Percentiles rank a stretch among this genome's conserved stretches.
Conservation (phyloP, 2,888 invertebrate genomes). For the Stomorhina lunata region DNA sequence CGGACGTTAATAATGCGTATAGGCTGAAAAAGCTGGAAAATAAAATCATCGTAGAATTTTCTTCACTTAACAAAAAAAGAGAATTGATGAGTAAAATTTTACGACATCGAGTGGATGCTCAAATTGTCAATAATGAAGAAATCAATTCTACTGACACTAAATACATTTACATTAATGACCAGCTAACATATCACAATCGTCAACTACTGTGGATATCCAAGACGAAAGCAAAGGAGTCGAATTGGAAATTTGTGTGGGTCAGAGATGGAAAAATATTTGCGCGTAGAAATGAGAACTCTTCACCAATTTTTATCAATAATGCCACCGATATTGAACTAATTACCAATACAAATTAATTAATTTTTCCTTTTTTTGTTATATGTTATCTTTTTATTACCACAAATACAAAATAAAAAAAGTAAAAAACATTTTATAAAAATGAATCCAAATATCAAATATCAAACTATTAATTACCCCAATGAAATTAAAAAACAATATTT, state of each 20-base stretch:
- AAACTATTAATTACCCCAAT: neutral
- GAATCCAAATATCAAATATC: neutral
- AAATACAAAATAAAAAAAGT: too few species aligned
- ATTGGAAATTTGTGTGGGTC: slow-evolving; percentile 3
- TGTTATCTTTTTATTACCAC: too few species aligned
- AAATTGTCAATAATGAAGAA: neutral
- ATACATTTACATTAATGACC: too few species aligned
- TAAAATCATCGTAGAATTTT: neutral
- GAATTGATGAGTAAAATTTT: neutral
- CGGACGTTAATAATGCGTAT: neutral
- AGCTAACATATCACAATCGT: neutral
- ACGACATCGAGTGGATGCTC: neutral
- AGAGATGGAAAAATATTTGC: slow-evolving; percentile 1
- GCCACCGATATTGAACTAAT: neutral
- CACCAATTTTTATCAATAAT: neutral
- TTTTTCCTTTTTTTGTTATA: too few species aligned
- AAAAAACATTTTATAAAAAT: too few species aligned
- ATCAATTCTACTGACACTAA: neutral
- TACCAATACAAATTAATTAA: neutral
- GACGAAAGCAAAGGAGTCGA: neutral
- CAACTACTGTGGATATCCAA: neutral
- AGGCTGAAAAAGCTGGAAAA: neutral
- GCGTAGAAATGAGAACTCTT: neutral
- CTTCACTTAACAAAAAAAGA: neutral
- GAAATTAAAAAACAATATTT: neutral